Evolutionary conservation across 2,113 vertebrate genomes (phyloP), one percentile per base, ranked within the genome.

Genomic region (Proteles cristata): DNA sequence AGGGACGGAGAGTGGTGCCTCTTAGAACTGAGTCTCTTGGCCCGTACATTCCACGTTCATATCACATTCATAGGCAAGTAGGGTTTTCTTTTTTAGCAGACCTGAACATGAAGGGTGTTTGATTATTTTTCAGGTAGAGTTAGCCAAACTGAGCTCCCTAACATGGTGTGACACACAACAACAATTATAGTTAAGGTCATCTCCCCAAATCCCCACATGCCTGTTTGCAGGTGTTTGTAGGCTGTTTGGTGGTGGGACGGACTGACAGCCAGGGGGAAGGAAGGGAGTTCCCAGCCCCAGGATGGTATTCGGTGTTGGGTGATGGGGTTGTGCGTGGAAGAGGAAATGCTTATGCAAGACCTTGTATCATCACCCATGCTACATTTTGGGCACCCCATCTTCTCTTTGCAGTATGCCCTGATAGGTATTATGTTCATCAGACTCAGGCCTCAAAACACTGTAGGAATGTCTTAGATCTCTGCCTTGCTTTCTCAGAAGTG

Each of bases 361-460:
- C 9, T 10, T 0, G 11, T 5, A 3, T 73, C 12, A 23, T 58
- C 25, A 2, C 10, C 39, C 3, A 1, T 19, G 5, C 21, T 39
- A 2, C 11, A 0, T 74, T 45, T 15, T 43, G 74, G 45, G 84
- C 12, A 16, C 4, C 15, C 43, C 1, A 0, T 26, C 39, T 39
- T 71, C 43, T n/a, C 85, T 86, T 61, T 74, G 43, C n/a, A 2
- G 14, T 6, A 10, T 14, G 17, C 25, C 35, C 69, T 8, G 19
- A 1, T 25, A 9, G 35, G 2, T 23, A 35, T 1, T 3, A 21
- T 1, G 33, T 9, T 15, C 53, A 2, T 31, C 23, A 69, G 87
- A 23, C 23, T 11, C 1, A 0, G 35, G 6, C 33, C 33, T 4
- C 11, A 9, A 35, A 9, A 50, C 8, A n/a, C 2, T 4, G 35